Conservation (phyloP, 2,888 invertebrate species). For the Ochropleura leucogaster region DNA sequence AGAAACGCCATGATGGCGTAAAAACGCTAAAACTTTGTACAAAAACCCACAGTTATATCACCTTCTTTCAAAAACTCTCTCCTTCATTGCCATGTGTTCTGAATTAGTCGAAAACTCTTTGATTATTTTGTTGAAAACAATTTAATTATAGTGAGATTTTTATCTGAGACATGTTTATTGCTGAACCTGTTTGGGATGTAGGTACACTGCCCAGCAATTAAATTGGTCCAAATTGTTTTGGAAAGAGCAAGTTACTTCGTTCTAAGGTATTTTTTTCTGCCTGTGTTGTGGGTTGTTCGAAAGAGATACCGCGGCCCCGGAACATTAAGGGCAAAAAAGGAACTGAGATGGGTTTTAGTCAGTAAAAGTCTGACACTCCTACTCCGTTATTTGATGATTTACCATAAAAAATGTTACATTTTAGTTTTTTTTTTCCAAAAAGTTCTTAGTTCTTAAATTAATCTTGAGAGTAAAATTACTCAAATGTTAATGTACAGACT, state of each 20-base stretch:
- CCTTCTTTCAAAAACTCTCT: slow-evolving; percentile 51
- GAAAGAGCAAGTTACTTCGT: slow-evolving; percentile 9
- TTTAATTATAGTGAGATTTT: slow-evolving; percentile 50
- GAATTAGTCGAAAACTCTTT: slow-evolving; percentile 43
- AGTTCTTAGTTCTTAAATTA: not conserved
- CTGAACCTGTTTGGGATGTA: slow-evolving; percentile 25
- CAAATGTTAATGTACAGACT: not conserved
- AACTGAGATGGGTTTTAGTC: too few species aligned
- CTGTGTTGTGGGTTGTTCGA: too few species aligned
- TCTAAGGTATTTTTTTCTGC: not conserved
- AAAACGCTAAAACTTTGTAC: slow-evolving; percentile 22
- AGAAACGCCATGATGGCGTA: slow-evolving; percentile 37
- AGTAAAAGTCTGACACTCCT: too few species aligned
- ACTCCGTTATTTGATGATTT: too few species aligned
- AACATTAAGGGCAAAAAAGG: too few species aligned
- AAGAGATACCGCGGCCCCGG: too few species aligned
- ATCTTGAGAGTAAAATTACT: not conserved
- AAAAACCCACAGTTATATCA: slow-evolving; percentile 47
- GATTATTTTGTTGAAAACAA: slow-evolving; percentile 48
- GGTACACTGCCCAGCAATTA: slow-evolving; percentile 23
- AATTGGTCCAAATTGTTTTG: slow-evolving; percentile 14
- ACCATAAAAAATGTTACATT: not conserved
- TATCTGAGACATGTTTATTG: slow-evolving; percentile 34
- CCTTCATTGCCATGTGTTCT: slow-evolving; percentile 34
- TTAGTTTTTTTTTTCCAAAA: not conserved